phyloP scores from a whole-genome alignment of 1,140 invertebrate species.

The Bombus waltoni region DNA sequence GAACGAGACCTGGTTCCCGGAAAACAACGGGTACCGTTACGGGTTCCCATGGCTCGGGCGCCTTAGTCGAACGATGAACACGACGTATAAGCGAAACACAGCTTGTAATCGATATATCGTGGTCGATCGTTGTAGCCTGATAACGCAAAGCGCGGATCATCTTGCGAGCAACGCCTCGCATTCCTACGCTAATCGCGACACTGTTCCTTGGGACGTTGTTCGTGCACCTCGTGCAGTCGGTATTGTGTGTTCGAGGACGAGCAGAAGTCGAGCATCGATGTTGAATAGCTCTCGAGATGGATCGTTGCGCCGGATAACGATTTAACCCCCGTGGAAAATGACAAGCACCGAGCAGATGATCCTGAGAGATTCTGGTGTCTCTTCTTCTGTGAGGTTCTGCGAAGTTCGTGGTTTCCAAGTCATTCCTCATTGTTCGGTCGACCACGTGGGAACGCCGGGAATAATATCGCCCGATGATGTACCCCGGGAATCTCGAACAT shows the following conservation, averaged over 20 bases:
- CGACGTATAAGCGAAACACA: neutral
- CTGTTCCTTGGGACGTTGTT: neutral
- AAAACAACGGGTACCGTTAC: conserved; percentile 59
- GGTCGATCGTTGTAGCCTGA: conserved; percentile 34
- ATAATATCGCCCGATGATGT: neutral
- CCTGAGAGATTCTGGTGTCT: neutral
- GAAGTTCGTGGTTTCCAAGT: conserved; percentile 11
- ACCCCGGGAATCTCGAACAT: too few relatives aligned
- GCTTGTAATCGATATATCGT: conserved; percentile 45
- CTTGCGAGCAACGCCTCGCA: conserved; percentile 28
- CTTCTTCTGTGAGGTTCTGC: neutral
- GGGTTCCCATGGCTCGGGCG: conserved; percentile 39
- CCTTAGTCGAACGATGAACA: conserved; percentile 12
- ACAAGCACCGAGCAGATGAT: neutral
- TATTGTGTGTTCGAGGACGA: neutral
- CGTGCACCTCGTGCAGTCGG: neutral
- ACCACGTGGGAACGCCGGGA: conserved; percentile 15
- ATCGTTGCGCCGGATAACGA: conserved; percentile 28
- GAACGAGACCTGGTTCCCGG: conserved; percentile 43
- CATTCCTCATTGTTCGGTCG: neutral
- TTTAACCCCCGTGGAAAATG: conserved; percentile 32
- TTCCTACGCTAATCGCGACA: conserved; percentile 33
- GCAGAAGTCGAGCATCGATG: neutral
- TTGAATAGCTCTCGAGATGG: neutral
- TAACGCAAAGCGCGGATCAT: conserved; percentile 44